These are phyloP conservation scores for Asarcornis scutulata DNA, from an alignment of 2,113 vertebrate genomes.

Conservation along the genomic window DNA sequence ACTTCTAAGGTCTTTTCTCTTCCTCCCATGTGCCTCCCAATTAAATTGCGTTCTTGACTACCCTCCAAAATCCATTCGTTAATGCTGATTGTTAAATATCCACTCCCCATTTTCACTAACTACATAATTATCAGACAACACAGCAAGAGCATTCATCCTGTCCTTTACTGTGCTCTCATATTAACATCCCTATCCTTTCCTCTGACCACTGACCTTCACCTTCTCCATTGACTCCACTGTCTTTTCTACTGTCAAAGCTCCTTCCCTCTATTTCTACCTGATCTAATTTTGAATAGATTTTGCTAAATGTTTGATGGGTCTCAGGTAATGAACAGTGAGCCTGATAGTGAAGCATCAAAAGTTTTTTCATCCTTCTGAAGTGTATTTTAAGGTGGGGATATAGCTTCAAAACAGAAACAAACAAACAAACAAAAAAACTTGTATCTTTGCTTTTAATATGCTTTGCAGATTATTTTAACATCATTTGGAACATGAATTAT, in stretches of 20 bases:
- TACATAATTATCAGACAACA: not conserved
- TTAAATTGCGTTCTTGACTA: constrained; percentile 51
- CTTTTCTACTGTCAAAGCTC: not conserved
- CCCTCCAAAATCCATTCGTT: constrained; percentile 43
- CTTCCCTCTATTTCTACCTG: not conserved
- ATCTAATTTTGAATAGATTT: not conserved
- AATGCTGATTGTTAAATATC: constrained; percentile 48
- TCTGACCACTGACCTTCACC: constrained; percentile 38
- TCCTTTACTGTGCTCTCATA: not conserved
- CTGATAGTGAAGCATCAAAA: not conserved
- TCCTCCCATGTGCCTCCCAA: not conserved
- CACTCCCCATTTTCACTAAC: constrained; percentile 31
- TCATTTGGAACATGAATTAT: not conserved
- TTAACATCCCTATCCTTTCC: not conserved
- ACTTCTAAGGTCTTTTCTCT: not conserved
- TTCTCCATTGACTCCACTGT: not conserved
- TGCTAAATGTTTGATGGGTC: not conserved
- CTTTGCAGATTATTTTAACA: not conserved
- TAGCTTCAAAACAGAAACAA: not conserved
- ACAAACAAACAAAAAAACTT: too few relatives aligned
- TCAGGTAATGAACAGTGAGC: not conserved
- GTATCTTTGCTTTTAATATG: not conserved
- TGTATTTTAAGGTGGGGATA: not conserved
- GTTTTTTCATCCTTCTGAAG: not conserved
- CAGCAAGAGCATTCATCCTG: not conserved